These are phyloP conservation scores for Camponotus floridanus DNA, from an alignment of 1,140 invertebrate species.

Conservation along the genomic window DNA sequence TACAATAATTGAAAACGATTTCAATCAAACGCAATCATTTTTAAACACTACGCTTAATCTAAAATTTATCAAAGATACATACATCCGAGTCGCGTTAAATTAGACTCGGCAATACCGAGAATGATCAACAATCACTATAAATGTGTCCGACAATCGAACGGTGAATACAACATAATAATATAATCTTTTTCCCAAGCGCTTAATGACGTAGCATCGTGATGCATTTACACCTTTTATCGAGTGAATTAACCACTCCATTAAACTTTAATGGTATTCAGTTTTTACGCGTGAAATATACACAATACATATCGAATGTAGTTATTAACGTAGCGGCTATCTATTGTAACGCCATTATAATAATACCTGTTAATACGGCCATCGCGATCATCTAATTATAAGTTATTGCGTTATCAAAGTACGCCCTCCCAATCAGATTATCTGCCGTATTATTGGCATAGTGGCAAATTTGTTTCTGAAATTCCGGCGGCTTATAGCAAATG, in stretches of 20 bases:
- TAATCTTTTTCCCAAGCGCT: conserved; percentile 43
- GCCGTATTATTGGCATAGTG: conserved; percentile 55
- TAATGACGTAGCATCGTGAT: conserved; percentile 63
- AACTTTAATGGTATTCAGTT: conserved; percentile 76
- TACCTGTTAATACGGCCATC: conserved; percentile 72
- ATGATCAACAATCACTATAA: conserved; percentile 3
- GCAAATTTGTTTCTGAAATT: conserved; percentile 63
- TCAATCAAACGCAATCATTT: neutral
- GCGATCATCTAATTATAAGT: conserved; percentile 74
- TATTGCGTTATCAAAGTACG: conserved; percentile 73
- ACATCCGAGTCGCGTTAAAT: neutral
- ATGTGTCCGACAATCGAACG: conserved; percentile 19
- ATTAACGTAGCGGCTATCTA: conserved; percentile 71
- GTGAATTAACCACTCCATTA: conserved; percentile 74
- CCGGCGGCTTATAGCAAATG: conserved; percentile 41
- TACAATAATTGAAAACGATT: neutral
- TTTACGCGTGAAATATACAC: conserved; percentile 72
- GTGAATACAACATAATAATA: neutral
- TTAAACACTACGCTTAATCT: neutral
- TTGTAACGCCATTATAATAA: conserved; percentile 76
- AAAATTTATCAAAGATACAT: neutral
- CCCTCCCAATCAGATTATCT: conserved; percentile 68
- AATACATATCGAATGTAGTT: conserved; percentile 62
- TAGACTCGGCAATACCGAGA: neutral
- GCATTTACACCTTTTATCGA: conserved; percentile 70